Evolutionary conservation across 2,113 vertebrate species (phyloP).

Genomic region (Hippocampus comes): DNA sequence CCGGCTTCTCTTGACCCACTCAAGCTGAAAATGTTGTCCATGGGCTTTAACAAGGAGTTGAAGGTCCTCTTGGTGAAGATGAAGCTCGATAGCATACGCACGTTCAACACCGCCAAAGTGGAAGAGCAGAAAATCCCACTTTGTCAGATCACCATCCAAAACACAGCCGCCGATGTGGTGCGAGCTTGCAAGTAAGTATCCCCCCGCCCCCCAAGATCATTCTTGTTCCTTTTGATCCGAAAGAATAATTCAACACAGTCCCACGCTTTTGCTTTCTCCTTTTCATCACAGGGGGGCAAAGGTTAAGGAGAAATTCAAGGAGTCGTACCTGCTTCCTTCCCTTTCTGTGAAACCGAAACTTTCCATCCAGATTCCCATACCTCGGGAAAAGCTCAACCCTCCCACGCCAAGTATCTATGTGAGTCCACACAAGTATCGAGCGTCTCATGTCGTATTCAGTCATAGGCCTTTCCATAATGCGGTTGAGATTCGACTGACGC

Average conservation of each 20-base stretch:
- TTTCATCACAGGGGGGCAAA: conserved; percentile 66
- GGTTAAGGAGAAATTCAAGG: conserved; percentile 79
- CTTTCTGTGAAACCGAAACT: conserved; percentile 84
- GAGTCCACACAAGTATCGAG: conserved; percentile 41
- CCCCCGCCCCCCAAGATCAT: not conserved
- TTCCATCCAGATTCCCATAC: conserved; percentile 63
- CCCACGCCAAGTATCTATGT: conserved; percentile 92
- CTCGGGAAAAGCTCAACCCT: conserved; percentile 84
- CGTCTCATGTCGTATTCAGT: no score
- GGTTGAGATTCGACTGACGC: not conserved
- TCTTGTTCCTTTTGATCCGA: not conserved
- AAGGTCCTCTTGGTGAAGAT: conserved; percentile 84
- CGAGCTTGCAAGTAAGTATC: conserved; percentile 81
- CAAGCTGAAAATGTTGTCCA: conserved; percentile 77
- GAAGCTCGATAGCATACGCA: conserved; percentile 77
- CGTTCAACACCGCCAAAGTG: conserved; percentile 80
- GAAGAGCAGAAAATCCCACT: conserved; percentile 73
- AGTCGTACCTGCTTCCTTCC: conserved; percentile 79
- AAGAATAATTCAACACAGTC: not conserved
- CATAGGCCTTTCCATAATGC: not conserved
- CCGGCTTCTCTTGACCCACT: conserved; percentile 72
- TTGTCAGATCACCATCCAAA: conserved; percentile 76
- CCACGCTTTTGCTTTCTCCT: not conserved
- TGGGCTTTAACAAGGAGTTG: conserved; percentile 83
- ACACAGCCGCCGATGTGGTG: conserved; percentile 77